Percentiles rank a stretch among this genome's conserved stretches.
Conservation (phyloP, 2,888 invertebrate genomes). For the Chorisops tibialis region DNA sequence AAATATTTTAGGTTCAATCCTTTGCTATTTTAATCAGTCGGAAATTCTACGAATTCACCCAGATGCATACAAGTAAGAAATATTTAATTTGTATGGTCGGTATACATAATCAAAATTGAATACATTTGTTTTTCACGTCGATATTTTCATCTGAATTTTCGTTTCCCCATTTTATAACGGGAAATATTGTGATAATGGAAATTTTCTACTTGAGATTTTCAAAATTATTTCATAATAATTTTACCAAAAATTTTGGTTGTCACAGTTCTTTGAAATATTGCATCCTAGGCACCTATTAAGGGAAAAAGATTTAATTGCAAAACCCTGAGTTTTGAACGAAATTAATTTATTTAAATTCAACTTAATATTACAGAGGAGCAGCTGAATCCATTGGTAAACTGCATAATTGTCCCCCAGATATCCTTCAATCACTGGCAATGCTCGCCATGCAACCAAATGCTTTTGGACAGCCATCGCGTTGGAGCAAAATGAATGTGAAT, state of each 20-base stretch:
- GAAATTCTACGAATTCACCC: constrained; percentile 57
- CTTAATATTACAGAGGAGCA: constrained; percentile 54
- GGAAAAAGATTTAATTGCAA: no score
- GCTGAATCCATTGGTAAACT: constrained; percentile 53
- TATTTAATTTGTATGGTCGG: background rate
- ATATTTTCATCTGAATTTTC: background rate
- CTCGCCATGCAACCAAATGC: constrained; percentile 52
- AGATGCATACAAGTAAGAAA: constrained; percentile 50
- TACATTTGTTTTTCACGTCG: background rate
- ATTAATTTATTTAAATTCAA: no score
- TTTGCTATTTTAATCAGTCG: constrained; percentile 57
- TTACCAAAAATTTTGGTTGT: no score
- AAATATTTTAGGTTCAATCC: constrained; percentile 55
- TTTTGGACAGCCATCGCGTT: constrained; percentile 52
- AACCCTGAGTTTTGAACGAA: no score
- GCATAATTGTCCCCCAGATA: constrained; percentile 52
- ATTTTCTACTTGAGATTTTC: no score
- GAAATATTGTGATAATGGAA: no score
- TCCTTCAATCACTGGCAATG: constrained; percentile 53
- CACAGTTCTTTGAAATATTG: no score
- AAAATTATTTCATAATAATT: no score
- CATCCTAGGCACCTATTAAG: no score
- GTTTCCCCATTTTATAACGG: no score
- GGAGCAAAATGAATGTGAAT: constrained; percentile 49
- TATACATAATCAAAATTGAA: background rate